phyloP scores from a whole-genome alignment of 2,113 vertebrate species.

The Daboia siamensis region DNA sequence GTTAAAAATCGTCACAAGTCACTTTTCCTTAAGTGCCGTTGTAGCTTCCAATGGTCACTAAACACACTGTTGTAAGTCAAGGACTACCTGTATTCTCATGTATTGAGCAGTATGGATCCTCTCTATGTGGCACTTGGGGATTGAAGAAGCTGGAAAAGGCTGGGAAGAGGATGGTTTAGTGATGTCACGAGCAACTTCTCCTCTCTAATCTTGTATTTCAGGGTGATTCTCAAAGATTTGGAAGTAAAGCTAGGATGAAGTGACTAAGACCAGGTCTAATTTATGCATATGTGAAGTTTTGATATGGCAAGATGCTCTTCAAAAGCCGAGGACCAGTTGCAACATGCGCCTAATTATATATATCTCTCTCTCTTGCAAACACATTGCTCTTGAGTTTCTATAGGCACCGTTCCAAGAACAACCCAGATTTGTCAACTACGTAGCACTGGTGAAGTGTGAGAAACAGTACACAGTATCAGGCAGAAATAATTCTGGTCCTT shows the following conservation, averaged over 20 bases:
- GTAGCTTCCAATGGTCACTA: neutral
- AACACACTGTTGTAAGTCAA: neutral
- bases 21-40: neutral
- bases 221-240: conserved; percentile 37
- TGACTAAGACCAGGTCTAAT: conserved; percentile 51
- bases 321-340: conserved; percentile 62
- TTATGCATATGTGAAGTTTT: conserved; percentile 40
- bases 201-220: neutral
- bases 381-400: conserved; percentile 74
- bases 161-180: neutral
- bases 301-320: conserved; percentile 58
- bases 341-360: conserved; percentile 68
- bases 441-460: conserved; percentile 60
- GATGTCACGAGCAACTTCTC: neutral
- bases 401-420: conserved; percentile 71
- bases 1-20: neutral
- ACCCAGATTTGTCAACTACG: conserved; percentile 55
- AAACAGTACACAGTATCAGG: conserved; percentile 42
- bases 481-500: conserved; percentile 3
- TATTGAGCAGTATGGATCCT: neutral
- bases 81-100: neutral
- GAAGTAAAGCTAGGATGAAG: conserved; percentile 43
- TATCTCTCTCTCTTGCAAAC: conserved; percentile 57
- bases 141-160: neutral
- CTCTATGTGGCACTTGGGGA: neutral